Conservation (phyloP, 2,797 vertebrate species). For the Sebastes melanostomus region DNA sequence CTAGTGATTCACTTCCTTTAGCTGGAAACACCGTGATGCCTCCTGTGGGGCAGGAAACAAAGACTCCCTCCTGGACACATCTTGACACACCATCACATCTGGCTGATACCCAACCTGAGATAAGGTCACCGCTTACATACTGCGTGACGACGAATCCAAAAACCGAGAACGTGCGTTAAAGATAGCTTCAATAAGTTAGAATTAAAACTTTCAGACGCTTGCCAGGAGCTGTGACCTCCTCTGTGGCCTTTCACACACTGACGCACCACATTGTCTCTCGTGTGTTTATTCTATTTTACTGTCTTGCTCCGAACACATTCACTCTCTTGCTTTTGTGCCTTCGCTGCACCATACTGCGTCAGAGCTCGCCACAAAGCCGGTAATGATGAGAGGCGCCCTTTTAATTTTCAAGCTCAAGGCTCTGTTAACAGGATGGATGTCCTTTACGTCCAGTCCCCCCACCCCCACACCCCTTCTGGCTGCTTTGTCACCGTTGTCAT, state of each 20-base stretch:
- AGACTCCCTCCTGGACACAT: slow-evolving; percentile 52
- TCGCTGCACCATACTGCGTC: slow-evolving; percentile 50
- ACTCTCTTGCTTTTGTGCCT: slow-evolving; percentile 52
- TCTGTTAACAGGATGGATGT: slow-evolving; percentile 64
- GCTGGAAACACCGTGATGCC: slow-evolving; percentile 73
- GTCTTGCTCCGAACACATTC: slow-evolving; percentile 53
- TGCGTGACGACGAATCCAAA: neutral
- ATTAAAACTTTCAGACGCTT: neutral
- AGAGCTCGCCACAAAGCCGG: slow-evolving; percentile 58
- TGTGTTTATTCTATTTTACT: slow-evolving; percentile 61
- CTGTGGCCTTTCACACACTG: slow-evolving; percentile 54
- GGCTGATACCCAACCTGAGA: slow-evolving; percentile 42
- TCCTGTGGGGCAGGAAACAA: slow-evolving; percentile 74
- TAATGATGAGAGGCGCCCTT: slow-evolving; percentile 49
- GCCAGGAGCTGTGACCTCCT: slow-evolving; percentile 22
- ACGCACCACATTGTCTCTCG: slow-evolving; percentile 27
- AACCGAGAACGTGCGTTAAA: neutral
- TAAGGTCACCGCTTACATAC: slow-evolving; percentile 17
- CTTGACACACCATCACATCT: slow-evolving; percentile 52
- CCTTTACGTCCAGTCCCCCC: slow-evolving; percentile 54
- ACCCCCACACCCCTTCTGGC: slow-evolving; percentile 12
- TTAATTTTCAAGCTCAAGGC: slow-evolving; percentile 60
- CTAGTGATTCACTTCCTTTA: slow-evolving; percentile 81
- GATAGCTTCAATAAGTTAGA: neutral
- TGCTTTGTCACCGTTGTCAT: slow-evolving; percentile 82